These are phyloP conservation scores for Tenualosa thibaudeaui DNA, from an alignment of 2,797 vertebrate genomes.

Conservation along the genomic window DNA sequence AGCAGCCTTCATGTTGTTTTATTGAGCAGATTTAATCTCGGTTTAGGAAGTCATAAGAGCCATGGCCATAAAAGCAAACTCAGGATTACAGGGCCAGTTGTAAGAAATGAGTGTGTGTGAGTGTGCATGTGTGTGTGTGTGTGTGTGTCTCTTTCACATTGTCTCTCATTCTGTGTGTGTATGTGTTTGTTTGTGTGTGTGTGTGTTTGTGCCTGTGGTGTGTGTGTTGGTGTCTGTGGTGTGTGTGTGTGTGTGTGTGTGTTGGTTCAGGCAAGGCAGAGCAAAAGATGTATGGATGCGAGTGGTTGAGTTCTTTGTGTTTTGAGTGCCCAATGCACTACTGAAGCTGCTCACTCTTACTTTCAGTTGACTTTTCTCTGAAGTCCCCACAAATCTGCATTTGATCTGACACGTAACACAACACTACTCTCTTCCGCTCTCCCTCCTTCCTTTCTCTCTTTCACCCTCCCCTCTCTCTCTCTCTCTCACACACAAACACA, in stretches of 20 bases:
- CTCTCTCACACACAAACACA: neutral
- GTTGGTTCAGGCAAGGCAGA: neutral
- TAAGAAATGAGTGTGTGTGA: neutral
- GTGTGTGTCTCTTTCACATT: neutral
- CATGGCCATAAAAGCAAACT: conserved; percentile 52
- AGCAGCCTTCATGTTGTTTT: conserved; percentile 40
- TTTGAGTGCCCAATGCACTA: neutral
- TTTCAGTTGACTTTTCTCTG: neutral
- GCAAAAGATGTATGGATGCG: neutral
- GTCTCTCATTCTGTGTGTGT: neutral
- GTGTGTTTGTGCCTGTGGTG: neutral
- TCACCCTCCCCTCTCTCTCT: neutral
- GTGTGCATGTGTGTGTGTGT: conserved; percentile 10
- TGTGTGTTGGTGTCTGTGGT: conserved; percentile 5
- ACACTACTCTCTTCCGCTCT: neutral
- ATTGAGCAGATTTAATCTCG: conserved; percentile 36
- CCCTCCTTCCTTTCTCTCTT: neutral
- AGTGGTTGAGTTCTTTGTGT: neutral
- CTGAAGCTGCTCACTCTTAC: neutral
- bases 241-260: conserved; percentile 10
- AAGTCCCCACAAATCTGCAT: neutral
- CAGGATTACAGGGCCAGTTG: conserved; percentile 5
- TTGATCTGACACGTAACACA: neutral
- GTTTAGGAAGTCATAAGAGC: conserved; percentile 46
- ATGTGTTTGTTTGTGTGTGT: conserved; percentile 11